These are phyloP conservation scores for Agonopterix alstromeriana DNA, from an alignment of 2,888 invertebrate genomes.

Conservation along the genomic window DNA sequence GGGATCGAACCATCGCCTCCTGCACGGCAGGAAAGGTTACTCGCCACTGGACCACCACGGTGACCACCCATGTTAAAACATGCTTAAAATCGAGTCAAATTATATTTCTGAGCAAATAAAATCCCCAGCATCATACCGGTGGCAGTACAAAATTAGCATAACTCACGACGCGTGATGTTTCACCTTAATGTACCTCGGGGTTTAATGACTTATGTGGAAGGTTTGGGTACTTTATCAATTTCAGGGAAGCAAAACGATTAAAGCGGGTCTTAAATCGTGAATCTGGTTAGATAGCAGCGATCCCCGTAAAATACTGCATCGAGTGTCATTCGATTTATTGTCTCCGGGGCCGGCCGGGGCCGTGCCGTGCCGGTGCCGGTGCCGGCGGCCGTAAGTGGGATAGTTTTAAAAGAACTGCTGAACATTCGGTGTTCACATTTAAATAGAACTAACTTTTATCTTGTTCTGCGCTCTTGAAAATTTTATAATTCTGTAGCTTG, in stretches of 20 bases:
- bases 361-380: background rate
- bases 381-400: constrained; percentile 8
- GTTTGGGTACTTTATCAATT: constrained; percentile 42
- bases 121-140: too few relatives aligned
- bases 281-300: constrained; percentile 61
- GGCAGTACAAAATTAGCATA: too few relatives aligned
- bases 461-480: too few relatives aligned
- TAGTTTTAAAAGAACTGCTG: constrained; percentile 9
- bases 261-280: constrained; percentile 54
- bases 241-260: constrained; percentile 49
- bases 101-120: too few relatives aligned
- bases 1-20: too few relatives aligned
- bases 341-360: constrained; percentile 14
- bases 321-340: constrained; percentile 51
- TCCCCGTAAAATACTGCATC: constrained; percentile 53
- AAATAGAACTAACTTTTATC: too few relatives aligned
- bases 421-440: background rate
- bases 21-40: too few relatives aligned
- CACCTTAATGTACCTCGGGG: constrained; percentile 6
- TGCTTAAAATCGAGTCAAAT: too few relatives aligned
- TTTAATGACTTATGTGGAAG: constrained; percentile 27
- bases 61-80: too few relatives aligned
- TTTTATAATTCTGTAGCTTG: too few relatives aligned
- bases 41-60: too few relatives aligned
- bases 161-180: too few relatives aligned